Percentiles rank a stretch among this genome's conserved stretches.
Conservation (phyloP, 2,113 vertebrate genomes). For the Elanoides forficatus region DNA sequence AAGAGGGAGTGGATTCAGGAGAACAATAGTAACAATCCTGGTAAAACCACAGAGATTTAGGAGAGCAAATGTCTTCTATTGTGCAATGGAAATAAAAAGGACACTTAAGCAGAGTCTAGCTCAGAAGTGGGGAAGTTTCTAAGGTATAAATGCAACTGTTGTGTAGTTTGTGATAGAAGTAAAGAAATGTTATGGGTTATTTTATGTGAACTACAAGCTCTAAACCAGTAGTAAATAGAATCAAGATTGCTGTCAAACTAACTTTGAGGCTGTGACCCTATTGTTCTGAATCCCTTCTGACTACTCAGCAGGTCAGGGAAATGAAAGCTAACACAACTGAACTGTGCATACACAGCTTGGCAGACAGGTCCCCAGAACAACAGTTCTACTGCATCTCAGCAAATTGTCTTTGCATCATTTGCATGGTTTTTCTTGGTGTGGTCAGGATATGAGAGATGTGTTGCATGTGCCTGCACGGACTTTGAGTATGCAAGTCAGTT, state of each 20-base stretch:
- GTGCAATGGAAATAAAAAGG: background rate
- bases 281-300: background rate
- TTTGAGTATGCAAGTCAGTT: background rate
- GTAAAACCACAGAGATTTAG: background rate
- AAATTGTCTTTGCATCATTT: background rate
- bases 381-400: background rate
- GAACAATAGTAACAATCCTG: background rate
- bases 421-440: background rate
- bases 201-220: background rate
- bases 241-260: background rate
- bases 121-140: background rate
- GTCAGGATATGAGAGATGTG: background rate
- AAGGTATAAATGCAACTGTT: background rate
- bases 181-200: background rate
- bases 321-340: background rate
- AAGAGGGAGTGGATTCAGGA: background rate
- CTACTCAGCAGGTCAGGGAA: background rate
- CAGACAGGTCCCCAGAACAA: background rate
- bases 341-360: background rate
- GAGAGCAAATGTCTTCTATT: background rate
- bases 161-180: background rate
- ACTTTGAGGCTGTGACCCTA: background rate
- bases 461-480: rapidly evolving
- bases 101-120: background rate
- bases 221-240: background rate